phyloP scores from a whole-genome alignment of 2,797 vertebrate species.

The Menidia menidia region DNA sequence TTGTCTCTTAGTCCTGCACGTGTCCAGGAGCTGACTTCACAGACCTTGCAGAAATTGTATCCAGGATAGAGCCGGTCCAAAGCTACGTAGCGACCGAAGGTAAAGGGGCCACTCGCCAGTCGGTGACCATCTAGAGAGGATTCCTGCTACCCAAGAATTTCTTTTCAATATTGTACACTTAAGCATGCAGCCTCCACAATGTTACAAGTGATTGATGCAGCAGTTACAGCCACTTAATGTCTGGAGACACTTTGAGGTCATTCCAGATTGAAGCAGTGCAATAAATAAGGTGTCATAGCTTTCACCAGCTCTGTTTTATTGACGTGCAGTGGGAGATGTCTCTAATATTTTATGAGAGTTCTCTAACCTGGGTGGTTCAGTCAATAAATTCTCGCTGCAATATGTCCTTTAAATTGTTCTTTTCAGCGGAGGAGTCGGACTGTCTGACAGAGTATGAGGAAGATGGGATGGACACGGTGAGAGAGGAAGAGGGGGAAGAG shows the following conservation, averaged over 20 bases:
- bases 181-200: neutral
- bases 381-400: constrained; percentile 40
- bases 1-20: constrained; percentile 75
- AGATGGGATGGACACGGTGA: constrained; percentile 87
- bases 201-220: constrained; percentile 6
- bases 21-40: constrained; percentile 92
- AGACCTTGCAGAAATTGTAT: constrained; percentile 95
- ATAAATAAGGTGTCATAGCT: constrained; percentile 32
- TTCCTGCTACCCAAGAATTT: neutral
- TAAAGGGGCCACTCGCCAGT: constrained; percentile 57
- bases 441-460: constrained; percentile 93
- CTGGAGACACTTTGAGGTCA: constrained; percentile 4
- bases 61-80: constrained; percentile 92
- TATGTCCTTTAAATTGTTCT: constrained; percentile 53
- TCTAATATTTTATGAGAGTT: constrained; percentile 37
- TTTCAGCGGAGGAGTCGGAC: constrained; percentile 89
- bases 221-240: neutral
- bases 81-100: constrained; percentile 88
- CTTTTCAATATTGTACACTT: neutral
- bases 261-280: constrained; percentile 18
- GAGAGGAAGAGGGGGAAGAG: constrained; percentile 84
- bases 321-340: constrained; percentile 21
- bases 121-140: neutral
- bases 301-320: constrained; percentile 24
- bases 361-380: constrained; percentile 9